phyloP scores from a whole-genome alignment of 2,797 vertebrate genomes.

The Enteromius argenteus region DNA sequence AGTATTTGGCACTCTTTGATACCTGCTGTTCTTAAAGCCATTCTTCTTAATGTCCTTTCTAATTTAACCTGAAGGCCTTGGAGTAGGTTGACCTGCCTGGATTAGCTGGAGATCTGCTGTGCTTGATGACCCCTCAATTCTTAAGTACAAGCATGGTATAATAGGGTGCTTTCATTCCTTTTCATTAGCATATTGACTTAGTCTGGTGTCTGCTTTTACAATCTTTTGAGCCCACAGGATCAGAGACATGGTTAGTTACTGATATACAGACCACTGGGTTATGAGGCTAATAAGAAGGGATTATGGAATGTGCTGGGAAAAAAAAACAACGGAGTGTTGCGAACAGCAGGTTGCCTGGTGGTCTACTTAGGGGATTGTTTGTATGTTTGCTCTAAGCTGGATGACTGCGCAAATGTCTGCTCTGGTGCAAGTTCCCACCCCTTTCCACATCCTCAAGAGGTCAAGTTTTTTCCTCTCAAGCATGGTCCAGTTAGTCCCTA shows the following conservation, averaged over 20 bases:
- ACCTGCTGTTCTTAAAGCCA: slow-evolving; percentile 36
- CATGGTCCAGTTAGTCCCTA: background rate
- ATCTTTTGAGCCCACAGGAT: background rate
- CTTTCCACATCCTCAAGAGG: background rate
- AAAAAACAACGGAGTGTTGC: background rate
- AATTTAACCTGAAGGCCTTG: slow-evolving; percentile 38
- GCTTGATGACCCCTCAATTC: background rate
- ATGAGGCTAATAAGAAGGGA: background rate
- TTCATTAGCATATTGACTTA: background rate
- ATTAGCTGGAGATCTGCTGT: slow-evolving; percentile 27
- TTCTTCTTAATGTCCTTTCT: slow-evolving; percentile 44
- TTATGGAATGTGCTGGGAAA: background rate
- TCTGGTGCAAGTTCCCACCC: background rate
- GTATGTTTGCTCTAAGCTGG: slow-evolving; percentile 4
- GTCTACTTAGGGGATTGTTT: background rate
- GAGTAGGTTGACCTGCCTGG: slow-evolving; percentile 18
- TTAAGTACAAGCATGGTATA: background rate
- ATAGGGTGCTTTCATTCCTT: background rate
- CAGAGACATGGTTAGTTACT: background rate
- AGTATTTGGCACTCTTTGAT: background rate
- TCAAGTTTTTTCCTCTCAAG: background rate
- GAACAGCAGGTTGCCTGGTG: background rate
- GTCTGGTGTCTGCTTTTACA: background rate
- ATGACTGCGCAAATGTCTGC: background rate
- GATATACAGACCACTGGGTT: background rate